Evolutionary conservation across 2,888 invertebrate genomes (phyloP).

Genomic region (Hirtodrosophila histrioides): DNA sequence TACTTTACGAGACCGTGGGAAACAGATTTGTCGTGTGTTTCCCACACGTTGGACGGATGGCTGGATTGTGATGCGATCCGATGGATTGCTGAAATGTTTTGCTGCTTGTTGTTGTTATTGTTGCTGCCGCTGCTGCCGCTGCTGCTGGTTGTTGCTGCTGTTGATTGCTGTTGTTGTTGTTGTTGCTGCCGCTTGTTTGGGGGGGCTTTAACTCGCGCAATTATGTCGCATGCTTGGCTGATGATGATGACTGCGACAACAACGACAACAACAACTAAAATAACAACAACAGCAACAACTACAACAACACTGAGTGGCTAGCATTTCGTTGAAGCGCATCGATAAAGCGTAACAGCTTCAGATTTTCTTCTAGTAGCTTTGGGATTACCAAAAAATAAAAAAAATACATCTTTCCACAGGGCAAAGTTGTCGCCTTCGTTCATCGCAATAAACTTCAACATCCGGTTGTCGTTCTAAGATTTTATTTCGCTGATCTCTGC

Average conservation of each 20-base stretch:
- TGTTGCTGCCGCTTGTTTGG: slow-evolving; percentile 65
- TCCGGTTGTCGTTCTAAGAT: slow-evolving; percentile 78
- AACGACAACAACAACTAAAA: slow-evolving; percentile 42
- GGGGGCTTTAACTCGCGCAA: slow-evolving; percentile 81
- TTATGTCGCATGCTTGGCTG: slow-evolving; percentile 82
- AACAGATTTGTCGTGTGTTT: slow-evolving; percentile 85
- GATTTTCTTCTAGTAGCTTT: slow-evolving; percentile 34
- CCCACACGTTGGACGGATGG: slow-evolving; percentile 85
- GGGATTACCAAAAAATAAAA: slow-evolving; percentile 41
- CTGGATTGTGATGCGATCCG: slow-evolving; percentile 83
- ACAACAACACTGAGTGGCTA: slow-evolving; percentile 57
- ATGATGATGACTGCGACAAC: slow-evolving; percentile 82
- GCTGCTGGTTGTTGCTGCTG: slow-evolving; percentile 34
- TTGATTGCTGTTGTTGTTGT: slow-evolving; percentile 42
- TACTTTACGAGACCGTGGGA: slow-evolving; percentile 84
- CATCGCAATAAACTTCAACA: slow-evolving; percentile 68
- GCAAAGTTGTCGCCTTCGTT: slow-evolving; percentile 42
- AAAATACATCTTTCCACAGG: slow-evolving; percentile 50
- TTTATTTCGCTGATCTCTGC: slow-evolving; percentile 67
- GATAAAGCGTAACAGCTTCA: slow-evolving; percentile 68
- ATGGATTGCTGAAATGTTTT: slow-evolving; percentile 80
- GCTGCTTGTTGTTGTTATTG: slow-evolving; percentile 58
- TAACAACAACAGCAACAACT: slow-evolving; percentile 32
- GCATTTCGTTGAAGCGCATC: slow-evolving; percentile 81
- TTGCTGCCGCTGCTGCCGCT: slow-evolving; percentile 41